phyloP scores from a whole-genome alignment of 1,140 invertebrate genomes.

The Bicyclus anynana region DNA sequence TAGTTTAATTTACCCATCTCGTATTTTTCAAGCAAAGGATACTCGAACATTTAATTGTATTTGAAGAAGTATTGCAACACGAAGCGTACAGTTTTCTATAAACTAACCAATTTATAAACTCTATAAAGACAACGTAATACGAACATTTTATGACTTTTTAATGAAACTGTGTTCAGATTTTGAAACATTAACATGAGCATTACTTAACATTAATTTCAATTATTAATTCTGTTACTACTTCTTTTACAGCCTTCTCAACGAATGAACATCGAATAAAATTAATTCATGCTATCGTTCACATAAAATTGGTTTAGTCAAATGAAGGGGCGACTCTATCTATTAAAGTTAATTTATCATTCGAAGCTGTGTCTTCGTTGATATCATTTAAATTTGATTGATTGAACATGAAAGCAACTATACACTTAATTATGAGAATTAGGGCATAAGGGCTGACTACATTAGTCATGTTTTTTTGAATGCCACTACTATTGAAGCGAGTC shows the following conservation, averaged over 20 bases:
- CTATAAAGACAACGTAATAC: neutral
- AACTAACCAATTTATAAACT: neutral
- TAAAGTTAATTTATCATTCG: constrained; percentile 58
- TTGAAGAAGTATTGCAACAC: neutral
- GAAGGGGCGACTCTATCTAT: constrained; percentile 40
- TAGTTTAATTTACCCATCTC: too few relatives aligned
- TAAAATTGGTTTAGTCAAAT: constrained; percentile 17
- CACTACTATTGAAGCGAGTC: neutral
- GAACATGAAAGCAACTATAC: constrained; percentile 1
- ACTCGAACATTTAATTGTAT: too few relatives aligned
- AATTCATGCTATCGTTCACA: constrained; percentile 28
- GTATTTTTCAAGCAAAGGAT: too few relatives aligned
- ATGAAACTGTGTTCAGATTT: neutral
- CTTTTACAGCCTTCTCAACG: constrained; percentile 18
- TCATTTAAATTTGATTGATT: constrained; percentile 59
- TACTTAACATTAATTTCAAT: neutral
- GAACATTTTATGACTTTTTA: neutral
- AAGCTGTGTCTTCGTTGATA: constrained; percentile 26
- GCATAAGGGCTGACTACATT: neutral
- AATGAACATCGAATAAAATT: constrained; percentile 40
- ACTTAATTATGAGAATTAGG: neutral
- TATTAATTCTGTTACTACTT: neutral
- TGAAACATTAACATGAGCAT: neutral
- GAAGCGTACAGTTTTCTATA: neutral
- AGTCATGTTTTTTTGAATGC: neutral